A percentile compares a stretch with the other conserved stretches of the same genome.
phyloP scores from a whole-genome alignment of 2,888 invertebrate species.

The Calliscelio sp. region DNA sequence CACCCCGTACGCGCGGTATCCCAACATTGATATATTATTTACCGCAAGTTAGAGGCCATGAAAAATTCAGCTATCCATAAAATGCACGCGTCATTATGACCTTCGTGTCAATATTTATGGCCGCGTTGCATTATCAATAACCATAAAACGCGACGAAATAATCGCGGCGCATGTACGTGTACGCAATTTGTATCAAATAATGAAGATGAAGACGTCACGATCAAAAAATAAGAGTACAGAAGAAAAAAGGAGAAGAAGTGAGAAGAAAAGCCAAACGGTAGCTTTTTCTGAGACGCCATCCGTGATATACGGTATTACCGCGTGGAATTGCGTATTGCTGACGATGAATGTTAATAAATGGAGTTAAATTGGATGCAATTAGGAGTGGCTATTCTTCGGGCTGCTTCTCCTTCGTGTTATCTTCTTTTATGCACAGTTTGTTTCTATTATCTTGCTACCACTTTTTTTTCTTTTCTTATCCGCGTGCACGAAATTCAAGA shows the following conservation, averaged over 20 bases:
- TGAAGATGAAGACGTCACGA: conserved; percentile 55
- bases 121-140: conserved; percentile 61
- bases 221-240: not conserved
- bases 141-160: conserved; percentile 57
- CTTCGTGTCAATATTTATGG: conserved; percentile 68
- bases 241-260: not conserved
- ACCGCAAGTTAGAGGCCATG: conserved; percentile 56
- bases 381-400: conserved; percentile 27
- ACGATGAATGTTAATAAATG: conserved; percentile 59
- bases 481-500: conserved; percentile 15
- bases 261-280: conserved; percentile 1
- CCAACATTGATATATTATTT: conserved; percentile 65
- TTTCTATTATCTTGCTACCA: conserved; percentile 46
- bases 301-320: conserved; percentile 39
- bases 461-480: conserved; percentile 12
- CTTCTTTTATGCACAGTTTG: conserved; percentile 26
- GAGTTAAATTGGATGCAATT: conserved; percentile 66
- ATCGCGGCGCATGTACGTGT: conserved; percentile 40
- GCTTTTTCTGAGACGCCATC: conserved; percentile 17
- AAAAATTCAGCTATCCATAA: conserved; percentile 62
- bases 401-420: conserved; percentile 29
- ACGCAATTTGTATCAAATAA: conserved; percentile 50
- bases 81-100: conserved; percentile 58
- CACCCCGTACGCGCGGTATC: conserved; percentile 55
- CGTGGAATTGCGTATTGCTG: conserved; percentile 27